Base-by-base conservation (phyloP, 2,113 vertebrate species). In the Danionella cerebrum region DNA sequence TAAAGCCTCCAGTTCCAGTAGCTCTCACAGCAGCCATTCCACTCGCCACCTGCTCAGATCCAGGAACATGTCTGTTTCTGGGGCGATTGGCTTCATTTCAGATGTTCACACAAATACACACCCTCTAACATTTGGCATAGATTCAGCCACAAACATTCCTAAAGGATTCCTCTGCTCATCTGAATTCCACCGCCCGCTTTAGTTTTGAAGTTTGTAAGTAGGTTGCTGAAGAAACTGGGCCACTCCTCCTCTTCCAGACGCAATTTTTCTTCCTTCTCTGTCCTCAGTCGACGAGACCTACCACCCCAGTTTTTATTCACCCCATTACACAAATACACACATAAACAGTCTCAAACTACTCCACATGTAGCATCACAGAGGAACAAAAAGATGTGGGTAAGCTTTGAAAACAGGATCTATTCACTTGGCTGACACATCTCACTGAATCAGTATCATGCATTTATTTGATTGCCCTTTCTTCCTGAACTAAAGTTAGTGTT, bases 121-220 rank as follows among this genome's bases (percentile, higher is more conserved):
- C 53, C 65, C 21, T 16, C 13, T 50, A 47, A 48, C 66, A 66
- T 67, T 71, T 71, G 63, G 73, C 64, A 75, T 67, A 60, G 74
- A 65, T 66, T 72, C 60, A 73, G 70, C 48, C 47, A 48, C 41
- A 76, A 73, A 69, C 65, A 67, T 54, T 59, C 70, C 74, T 69
- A 57, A 60, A 52, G 51, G 54, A 65, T 62, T 78, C 79, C 73
- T 77, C 78, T 73, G 74, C 66, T 71, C 73, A 67, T 75, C 73
- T 71, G 73, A 75, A 67, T 71, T 75, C 62, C 59, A 53, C 63
- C 39, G 27, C 63, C 73, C 65, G 73, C 25, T 58, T 75, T 52
- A 67, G 69, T 75, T 71, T 68, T 71, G 73, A 75, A 75, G 73
- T 75, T 75, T 71, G 33, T 71, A 76, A 76, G 74, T 76, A 73